Percentiles rank a stretch among this genome's conserved stretches.
phyloP scores from a whole-genome alignment of 2,113 vertebrate species.

The Onychorhynchus coronatus region DNA sequence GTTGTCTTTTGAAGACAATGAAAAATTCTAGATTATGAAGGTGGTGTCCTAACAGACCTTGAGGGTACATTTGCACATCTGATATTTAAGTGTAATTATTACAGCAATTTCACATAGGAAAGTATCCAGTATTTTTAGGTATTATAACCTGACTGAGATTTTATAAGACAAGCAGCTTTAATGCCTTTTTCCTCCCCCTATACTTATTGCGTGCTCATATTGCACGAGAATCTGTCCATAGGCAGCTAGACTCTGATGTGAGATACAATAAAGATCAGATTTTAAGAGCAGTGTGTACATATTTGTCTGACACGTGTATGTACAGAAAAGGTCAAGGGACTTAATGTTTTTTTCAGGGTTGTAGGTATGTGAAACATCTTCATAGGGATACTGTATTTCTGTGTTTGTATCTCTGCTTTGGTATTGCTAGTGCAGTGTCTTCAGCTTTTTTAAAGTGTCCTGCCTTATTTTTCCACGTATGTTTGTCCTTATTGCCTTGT shows the following conservation, averaged over 20 bases:
- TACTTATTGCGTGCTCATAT: not conserved
- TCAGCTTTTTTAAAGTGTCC: not conserved
- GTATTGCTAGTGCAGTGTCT: not conserved
- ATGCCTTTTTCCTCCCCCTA: not conserved
- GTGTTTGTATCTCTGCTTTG: not conserved
- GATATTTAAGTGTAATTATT: not conserved
- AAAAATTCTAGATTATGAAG: not conserved
- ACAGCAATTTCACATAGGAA: not conserved
- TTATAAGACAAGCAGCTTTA: not conserved
- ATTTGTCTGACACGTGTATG: not conserved
- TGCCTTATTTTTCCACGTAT: not conserved
- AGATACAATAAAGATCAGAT: not conserved
- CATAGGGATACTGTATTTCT: not conserved
- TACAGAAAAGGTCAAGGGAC: not conserved
- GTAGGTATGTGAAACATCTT: not conserved
- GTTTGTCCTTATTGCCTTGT: not conserved
- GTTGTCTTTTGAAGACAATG: not conserved
- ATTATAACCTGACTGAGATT: not conserved
- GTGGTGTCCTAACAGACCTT: not conserved
- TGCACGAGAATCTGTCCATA: not conserved
- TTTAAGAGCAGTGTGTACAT: not conserved
- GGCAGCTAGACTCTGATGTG: not conserved
- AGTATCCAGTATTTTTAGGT: not conserved
- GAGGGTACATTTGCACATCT: not conserved
- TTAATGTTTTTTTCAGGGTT: not conserved